Base-by-base conservation (phyloP, 2,797 vertebrate species). In the Xenentodon cancila region DNA sequence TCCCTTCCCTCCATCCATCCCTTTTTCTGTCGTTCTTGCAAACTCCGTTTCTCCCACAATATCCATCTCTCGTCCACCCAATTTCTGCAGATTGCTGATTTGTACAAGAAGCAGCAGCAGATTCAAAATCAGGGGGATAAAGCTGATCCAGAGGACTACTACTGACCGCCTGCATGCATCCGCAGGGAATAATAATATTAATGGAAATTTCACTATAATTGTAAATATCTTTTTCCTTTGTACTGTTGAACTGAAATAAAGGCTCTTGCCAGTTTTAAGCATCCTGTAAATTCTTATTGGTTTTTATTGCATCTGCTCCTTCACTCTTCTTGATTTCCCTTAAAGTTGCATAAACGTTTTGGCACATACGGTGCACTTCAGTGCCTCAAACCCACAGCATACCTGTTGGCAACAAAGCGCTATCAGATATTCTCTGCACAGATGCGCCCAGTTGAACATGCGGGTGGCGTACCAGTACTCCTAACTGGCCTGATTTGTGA, bases 21-120 rank as follows among this genome's bases (percentile, higher is more conserved):
- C 32, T 15, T 30, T 44, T 27, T 27, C 43, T 45, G 32, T 53
- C 50, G 43, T 43, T 51, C 21, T 22, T 60, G 19, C n/a, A 3
- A 47, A 50, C 51, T 45, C 40, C 30, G 53, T 15, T 48, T 44
- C 58, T 18, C 12, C 27, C 46, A 57, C 56, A 25, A 48, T 18
- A 11, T 52, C 58, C n/a, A 9, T 9, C 46, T 40, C 48, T 52
- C 61, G 34, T 51, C 53, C 62, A 27, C 52, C 71, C 27, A 5
- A 27, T 68, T 54, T 59, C 69, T 61, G 9, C 87, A 97, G 96
- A 95, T 97, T 40, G 95, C 95, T 11, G 90, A 90, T 57, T 82
- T 97, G 67, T 97, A 97, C 88, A 87, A 59, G 85, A 95, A 92
- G 81, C 96, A 97, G 84, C 95, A 96, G 82, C 95, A 96, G 91